Evolutionary conservation across 37 sponge, comb jelly and placozoan genomes (phyloP), one percentile per base, ranked within the genome.

Genomic region (Ianthella basta): DNA sequence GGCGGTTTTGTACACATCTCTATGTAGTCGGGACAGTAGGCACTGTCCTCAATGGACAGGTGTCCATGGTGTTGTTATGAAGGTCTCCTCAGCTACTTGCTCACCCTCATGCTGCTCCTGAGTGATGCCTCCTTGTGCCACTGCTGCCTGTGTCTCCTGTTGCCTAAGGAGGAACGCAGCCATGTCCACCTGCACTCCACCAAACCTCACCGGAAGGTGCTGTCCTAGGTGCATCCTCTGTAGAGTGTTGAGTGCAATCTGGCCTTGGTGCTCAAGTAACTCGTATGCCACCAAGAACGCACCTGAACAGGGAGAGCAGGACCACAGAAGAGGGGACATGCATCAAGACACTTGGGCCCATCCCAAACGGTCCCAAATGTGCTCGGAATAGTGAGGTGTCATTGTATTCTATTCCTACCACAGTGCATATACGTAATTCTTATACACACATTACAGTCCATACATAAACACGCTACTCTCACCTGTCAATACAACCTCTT

Each of bases 101-200:
- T n/a, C n/a, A n/a, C n/a, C n/a, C n/a, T n/a, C 30, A 12, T 35
- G 53, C 34, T 83, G 59, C 35, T 56, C 35, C 59, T 20, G 80
- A 55, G 20, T 40, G 80, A 80, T 24, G 72, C 34, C 4, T 4
- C 69, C 66, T n/a, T 56, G 61, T 19, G 25, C 29, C 64, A 36
- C 50, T 36, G n/a, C 50, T 44, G 50, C 50, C 8, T 25, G 40
- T 50, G 86, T 92, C 82, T 92, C 84, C 38, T 92, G 90, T 41
- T 92, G 87, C 53, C 84, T 89, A 67, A 92, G 80, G 41, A 86
- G 74, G 82, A 92, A 92, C 67, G 86, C 84, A 39, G 89, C 59
- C 1, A 84, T 39, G 59, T 92, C 90, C 15, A 60, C 36, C 3
- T 79, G 6, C 19, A 81, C 23, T 37, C 24, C 23, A 23, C 73